These are phyloP conservation scores for Vipera latastei DNA, from an alignment of 2,797 vertebrate genomes.

Conservation along the genomic window DNA sequence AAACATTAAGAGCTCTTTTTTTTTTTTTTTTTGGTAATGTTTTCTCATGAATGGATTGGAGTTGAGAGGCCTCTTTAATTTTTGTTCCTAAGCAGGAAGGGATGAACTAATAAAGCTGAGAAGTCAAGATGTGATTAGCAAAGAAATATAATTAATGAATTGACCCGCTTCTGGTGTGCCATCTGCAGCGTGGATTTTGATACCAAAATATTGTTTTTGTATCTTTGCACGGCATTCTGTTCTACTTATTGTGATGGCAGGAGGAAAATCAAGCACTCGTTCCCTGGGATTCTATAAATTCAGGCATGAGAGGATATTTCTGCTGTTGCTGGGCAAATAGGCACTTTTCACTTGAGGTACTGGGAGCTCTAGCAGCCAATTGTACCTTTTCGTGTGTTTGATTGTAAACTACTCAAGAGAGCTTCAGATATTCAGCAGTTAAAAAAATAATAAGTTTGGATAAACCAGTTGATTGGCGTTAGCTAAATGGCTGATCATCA, in stretches of 20 bases:
- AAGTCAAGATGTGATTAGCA: constrained; percentile 60
- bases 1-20: constrained; percentile 19
- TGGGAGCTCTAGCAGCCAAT: background rate
- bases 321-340: background rate
- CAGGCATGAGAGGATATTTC: background rate
- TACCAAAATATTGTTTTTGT: constrained; percentile 55
- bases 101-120: constrained; percentile 56
- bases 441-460: background rate
- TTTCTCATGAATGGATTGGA: constrained; percentile 60
- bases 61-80: constrained; percentile 60
- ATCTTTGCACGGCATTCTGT: constrained; percentile 56
- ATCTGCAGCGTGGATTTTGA: constrained; percentile 63
- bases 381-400: background rate
- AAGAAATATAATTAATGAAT: constrained; percentile 66
- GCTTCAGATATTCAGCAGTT: background rate
- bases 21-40: background rate
- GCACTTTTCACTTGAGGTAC: background rate
- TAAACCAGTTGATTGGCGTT: background rate
- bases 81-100: constrained; percentile 60
- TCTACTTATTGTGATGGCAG: constrained; percentile 24
- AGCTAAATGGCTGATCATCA: background rate
- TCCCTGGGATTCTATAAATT: background rate
- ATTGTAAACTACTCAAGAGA: background rate
- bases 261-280: background rate
- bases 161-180: constrained; percentile 66